phyloP scores from a whole-genome alignment of 2,888 invertebrate species.

The Torymus auratus region DNA sequence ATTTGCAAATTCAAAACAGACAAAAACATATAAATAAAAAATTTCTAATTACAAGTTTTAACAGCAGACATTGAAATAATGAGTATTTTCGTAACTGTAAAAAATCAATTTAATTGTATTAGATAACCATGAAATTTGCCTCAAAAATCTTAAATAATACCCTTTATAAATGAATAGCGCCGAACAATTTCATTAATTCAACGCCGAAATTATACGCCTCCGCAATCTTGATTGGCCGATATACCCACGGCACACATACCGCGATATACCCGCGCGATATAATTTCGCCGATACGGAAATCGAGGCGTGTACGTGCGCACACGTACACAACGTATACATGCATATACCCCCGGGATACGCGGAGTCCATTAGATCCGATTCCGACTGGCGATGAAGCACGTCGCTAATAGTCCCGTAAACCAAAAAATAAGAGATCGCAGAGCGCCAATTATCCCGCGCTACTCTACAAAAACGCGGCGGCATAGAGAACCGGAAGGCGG shows the following conservation, averaged over 20 bases:
- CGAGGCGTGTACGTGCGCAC: background rate
- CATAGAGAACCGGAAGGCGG: slow-evolving; percentile 36
- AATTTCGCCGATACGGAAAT: slow-evolving; percentile 33
- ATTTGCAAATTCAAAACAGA: no score
- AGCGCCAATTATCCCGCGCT: background rate
- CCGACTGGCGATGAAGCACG: slow-evolving; percentile 13
- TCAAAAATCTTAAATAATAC: background rate
- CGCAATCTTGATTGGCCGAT: slow-evolving; percentile 12
- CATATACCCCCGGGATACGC: background rate
- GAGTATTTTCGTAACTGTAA: background rate
- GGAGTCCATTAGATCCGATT: slow-evolving; percentile 33
- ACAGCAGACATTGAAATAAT: background rate
- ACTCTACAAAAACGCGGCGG: background rate
- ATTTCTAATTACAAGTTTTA: no score
- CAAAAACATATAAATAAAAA: no score
- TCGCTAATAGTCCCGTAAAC: slow-evolving; percentile 19
- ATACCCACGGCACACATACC: background rate
- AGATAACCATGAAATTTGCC: background rate
- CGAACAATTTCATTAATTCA: slow-evolving; percentile 38
- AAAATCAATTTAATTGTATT: background rate
- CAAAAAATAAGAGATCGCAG: background rate
- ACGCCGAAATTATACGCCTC: slow-evolving; percentile 35
- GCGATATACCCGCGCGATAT: background rate
- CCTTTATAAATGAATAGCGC: slow-evolving; percentile 10
- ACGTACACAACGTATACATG: no score